Percentiles rank a stretch among this genome's conserved stretches.
Evolutionary conservation across 2,888 invertebrate genomes (phyloP).

Genomic region (Trimorus sp.): DNA sequence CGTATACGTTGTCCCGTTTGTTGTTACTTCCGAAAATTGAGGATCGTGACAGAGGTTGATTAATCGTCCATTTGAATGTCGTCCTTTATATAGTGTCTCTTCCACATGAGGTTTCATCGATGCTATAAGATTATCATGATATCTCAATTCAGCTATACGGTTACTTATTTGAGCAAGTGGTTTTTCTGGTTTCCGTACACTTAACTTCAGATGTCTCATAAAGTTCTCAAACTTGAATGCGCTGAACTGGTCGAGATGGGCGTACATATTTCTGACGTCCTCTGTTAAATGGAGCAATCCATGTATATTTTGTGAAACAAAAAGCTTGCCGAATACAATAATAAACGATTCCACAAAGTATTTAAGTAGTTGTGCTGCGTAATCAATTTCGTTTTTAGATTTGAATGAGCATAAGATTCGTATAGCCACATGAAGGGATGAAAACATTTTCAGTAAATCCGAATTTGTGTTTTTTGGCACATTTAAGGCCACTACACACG

Average conservation of each 20-base stretch:
- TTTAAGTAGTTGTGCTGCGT: conserved; percentile 19
- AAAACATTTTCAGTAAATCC: not conserved
- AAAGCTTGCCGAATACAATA: conserved; percentile 24
- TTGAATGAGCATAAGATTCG: not conserved
- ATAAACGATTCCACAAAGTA: conserved; percentile 23
- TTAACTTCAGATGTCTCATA: conserved; percentile 30
- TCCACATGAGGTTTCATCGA: too few species aligned
- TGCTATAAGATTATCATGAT: not conserved
- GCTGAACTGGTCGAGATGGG: conserved; percentile 29
- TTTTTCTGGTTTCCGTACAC: conserved; percentile 27
- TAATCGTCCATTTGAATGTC: conserved; percentile 28
- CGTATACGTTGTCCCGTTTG: not conserved
- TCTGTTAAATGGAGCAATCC: conserved; percentile 29
- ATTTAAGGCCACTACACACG: conserved; percentile 8
- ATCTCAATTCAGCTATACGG: not conserved
- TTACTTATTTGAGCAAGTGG: conserved; percentile 25
- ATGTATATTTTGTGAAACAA: conserved; percentile 42
- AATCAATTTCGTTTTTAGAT: conserved; percentile 12
- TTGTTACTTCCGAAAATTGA: conserved; percentile 22
- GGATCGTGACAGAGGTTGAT: not conserved
- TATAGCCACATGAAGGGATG: conserved; percentile 1
- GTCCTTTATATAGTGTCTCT: not conserved
- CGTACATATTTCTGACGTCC: conserved; percentile 20
- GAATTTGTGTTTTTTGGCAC: not conserved
- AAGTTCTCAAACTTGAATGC: conserved; percentile 48